A percentile compares a stretch with the other conserved stretches of the same genome.
Conservation (phyloP, 2,797 vertebrate genomes). For the Mico argentatus region DNA sequence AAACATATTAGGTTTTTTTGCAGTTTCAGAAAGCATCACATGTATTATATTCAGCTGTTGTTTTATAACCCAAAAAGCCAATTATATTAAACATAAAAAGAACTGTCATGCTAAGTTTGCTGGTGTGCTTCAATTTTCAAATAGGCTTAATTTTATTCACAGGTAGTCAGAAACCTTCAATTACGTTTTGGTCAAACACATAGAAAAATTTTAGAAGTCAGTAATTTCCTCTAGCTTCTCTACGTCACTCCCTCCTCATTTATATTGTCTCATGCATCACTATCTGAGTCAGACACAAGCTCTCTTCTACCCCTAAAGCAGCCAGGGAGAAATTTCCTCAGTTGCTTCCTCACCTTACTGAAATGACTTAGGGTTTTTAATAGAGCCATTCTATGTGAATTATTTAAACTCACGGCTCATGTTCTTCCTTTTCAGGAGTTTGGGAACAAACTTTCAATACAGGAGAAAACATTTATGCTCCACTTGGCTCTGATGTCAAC, state of each 20-base stretch:
- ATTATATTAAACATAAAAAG: background rate
- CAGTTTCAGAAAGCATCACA: background rate
- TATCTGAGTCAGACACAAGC: background rate
- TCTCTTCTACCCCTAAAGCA: background rate
- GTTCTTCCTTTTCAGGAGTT: constrained; percentile 69
- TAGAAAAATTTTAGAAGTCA: background rate
- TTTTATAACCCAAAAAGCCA: background rate
- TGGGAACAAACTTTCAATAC: background rate
- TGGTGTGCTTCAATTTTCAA: background rate
- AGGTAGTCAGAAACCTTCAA: background rate
- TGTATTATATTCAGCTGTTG: background rate
- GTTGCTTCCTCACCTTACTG: background rate
- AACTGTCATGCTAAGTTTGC: background rate
- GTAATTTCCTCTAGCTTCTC: background rate
- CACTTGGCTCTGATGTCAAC: constrained; percentile 66
- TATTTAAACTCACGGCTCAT: background rate
- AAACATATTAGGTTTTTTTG: background rate
- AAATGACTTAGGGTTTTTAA: background rate
- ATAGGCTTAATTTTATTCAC: background rate
- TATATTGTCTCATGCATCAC: background rate
- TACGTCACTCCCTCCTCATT: background rate
- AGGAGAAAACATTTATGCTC: constrained; percentile 50
- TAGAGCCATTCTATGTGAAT: background rate
- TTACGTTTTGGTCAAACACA: background rate
- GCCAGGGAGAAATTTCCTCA: background rate